Evolutionary conservation across 2,888 invertebrate genomes (phyloP).

Genomic region (Tupiocoris notatus): DNA sequence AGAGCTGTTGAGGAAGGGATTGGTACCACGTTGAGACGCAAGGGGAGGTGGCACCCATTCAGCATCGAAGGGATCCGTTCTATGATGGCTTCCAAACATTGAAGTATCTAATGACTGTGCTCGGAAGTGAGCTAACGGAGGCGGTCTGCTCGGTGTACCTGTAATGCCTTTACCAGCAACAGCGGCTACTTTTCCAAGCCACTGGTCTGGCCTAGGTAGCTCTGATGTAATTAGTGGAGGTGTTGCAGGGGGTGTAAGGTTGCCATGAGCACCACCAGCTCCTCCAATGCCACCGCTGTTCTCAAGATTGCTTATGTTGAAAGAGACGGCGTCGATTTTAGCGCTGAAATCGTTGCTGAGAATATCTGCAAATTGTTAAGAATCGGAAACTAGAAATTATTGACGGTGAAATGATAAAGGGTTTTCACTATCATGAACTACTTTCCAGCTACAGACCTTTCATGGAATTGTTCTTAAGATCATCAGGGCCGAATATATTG

Average conservation of each 20-base stretch:
- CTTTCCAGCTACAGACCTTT: constrained; percentile 16
- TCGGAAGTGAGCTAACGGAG: constrained; percentile 57
- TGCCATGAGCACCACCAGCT: constrained; percentile 27
- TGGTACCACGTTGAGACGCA: constrained; percentile 58
- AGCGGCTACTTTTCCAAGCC: constrained; percentile 73
- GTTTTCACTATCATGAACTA: too few relatives aligned
- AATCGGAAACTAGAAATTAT: too few relatives aligned
- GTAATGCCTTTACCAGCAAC: constrained; percentile 54
- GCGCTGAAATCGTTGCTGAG: constrained; percentile 35
- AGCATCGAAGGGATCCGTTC: constrained; percentile 75
- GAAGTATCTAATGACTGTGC: constrained; percentile 60
- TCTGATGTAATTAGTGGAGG: constrained; percentile 50
- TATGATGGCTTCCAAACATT: constrained; percentile 49
- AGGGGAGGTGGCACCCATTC: constrained; percentile 62
- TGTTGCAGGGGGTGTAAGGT: constrained; percentile 51
- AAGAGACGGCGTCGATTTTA: constrained; percentile 34
- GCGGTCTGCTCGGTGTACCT: constrained; percentile 52
- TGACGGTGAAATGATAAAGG: too few relatives aligned
- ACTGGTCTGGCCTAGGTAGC: constrained; percentile 78
- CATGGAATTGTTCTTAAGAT: constrained; percentile 11
- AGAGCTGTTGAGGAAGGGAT: constrained; percentile 50
- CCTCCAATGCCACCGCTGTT: constrained; percentile 25
- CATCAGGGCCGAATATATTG: constrained; percentile 11
- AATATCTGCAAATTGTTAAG: constrained; percentile 8
- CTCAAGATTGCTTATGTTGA: constrained; percentile 36